Conservation (phyloP, 2,113 vertebrate genomes). For the Herpailurus yagouaroundi region DNA sequence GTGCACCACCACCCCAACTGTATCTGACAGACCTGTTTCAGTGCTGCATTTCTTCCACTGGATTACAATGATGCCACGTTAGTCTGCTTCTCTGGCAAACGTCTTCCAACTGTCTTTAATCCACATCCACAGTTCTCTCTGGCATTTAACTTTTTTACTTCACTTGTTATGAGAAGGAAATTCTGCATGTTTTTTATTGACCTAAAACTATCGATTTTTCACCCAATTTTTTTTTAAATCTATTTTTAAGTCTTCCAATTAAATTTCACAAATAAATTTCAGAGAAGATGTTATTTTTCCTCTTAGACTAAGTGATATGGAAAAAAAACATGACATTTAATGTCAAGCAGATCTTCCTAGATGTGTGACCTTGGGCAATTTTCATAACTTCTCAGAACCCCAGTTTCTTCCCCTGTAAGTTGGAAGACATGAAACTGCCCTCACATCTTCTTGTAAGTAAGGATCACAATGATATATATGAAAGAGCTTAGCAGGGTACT, state of each 20-base stretch:
- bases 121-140: background rate
- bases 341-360: background rate
- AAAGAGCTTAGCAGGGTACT: background rate
- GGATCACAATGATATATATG: background rate
- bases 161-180: background rate
- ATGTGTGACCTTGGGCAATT: background rate
- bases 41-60: background rate
- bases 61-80: background rate
- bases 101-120: background rate
- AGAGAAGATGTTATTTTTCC: background rate
- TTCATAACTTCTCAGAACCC: background rate
- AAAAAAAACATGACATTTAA: background rate
- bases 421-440: background rate
- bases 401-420: background rate
- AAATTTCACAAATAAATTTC: slow-evolving; percentile 24
- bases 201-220: background rate
- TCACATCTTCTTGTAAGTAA: background rate
- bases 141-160: background rate
- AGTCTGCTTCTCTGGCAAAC: background rate
- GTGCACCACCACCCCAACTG: background rate
- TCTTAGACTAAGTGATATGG: background rate
- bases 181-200: background rate
- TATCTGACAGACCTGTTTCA: background rate
- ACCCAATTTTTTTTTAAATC: background rate
- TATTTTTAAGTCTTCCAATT: background rate